Conservation (phyloP, 2,113 vertebrate species). For the Podarcis cretensis region DNA sequence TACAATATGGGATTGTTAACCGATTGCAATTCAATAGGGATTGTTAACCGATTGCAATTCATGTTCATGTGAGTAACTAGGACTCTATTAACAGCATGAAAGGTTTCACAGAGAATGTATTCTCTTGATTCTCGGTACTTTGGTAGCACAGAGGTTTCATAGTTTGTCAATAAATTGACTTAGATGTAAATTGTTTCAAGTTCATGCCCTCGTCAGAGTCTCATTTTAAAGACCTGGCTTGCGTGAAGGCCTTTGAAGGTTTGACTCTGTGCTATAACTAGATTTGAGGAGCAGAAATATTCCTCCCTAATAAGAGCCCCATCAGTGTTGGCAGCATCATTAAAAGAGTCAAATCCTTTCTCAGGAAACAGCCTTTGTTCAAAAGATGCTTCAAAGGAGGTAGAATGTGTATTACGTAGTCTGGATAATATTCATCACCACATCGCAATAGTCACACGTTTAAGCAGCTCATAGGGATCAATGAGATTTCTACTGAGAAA, state of each 20-base stretch:
- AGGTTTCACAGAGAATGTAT: constrained; percentile 31
- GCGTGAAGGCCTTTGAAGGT: background rate
- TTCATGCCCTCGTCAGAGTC: constrained; percentile 38
- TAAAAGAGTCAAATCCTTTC: background rate
- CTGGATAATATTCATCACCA: background rate
- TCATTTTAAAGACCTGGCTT: background rate
- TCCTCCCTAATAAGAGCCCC: background rate
- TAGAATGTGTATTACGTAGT: background rate
- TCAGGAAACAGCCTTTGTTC: background rate
- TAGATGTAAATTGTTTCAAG: constrained; percentile 32
- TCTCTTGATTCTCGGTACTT: constrained; percentile 7
- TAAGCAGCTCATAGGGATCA: background rate
- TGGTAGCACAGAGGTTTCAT: background rate
- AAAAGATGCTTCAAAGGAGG: background rate
- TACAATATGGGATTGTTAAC: constrained; percentile 8
- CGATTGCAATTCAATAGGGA: background rate
- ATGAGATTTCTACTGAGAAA: background rate
- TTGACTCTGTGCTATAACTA: background rate
- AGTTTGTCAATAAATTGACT: constrained; percentile 40
- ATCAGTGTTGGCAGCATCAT: background rate
- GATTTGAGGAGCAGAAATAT: background rate
- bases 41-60: constrained; percentile 7
- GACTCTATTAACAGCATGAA: constrained; percentile 26
- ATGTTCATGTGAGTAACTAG: constrained; percentile 22
- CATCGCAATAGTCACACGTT: background rate